Base-by-base conservation (phyloP, 1,140 invertebrate species). In the silkworm (Bombyx mori) region DNA sequence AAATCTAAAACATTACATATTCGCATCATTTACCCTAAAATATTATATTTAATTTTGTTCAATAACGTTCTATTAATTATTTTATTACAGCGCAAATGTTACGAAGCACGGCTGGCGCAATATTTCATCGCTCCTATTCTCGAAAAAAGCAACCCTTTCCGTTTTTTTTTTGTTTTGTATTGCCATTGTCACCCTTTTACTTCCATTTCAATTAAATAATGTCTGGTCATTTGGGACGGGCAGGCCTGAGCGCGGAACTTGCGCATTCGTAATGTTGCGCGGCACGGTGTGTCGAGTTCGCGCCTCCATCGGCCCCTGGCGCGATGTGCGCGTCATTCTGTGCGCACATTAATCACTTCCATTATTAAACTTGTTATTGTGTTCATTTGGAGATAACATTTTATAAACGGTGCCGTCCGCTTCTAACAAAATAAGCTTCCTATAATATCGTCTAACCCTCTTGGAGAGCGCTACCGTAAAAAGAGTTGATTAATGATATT, bases 281-380 rank as follows among this genome's bases (percentile, higher is more conserved):
- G n/a, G 54, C 12, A 46, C 22, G 10, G 8, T 42, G 65, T 69
- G 66, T 71, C 59, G 66, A 65, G 72, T 81, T 78, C 79, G 83
- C 80, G 79, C 79, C 80, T 80, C 74, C 71, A 65, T 59, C 47
- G 54, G 61, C 75, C 76, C 75, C 71, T 65, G 63, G 62, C 63
- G 74, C 69, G 69, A 77, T 77, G 70, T 77, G 72, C 77, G 78
- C 83, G 83, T 87, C 83, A 87, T 85, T 75, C 82, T 82, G 83
- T 69, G 6, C 63, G 78, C 77, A 82, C 83, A 87, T 87, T 85
- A 85, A 85, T 87, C 83, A 87, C 73, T 56, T 67, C 79, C 73
- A 87, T 87, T 87, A 87, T 85, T 83, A 85, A 84, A 84, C 77
- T 82, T 85, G 79, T 87, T 87, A 87, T 85, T 87, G 84, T 86